Evolutionary conservation across 2,113 vertebrate species (phyloP).

Genomic region (Columba livia): DNA sequence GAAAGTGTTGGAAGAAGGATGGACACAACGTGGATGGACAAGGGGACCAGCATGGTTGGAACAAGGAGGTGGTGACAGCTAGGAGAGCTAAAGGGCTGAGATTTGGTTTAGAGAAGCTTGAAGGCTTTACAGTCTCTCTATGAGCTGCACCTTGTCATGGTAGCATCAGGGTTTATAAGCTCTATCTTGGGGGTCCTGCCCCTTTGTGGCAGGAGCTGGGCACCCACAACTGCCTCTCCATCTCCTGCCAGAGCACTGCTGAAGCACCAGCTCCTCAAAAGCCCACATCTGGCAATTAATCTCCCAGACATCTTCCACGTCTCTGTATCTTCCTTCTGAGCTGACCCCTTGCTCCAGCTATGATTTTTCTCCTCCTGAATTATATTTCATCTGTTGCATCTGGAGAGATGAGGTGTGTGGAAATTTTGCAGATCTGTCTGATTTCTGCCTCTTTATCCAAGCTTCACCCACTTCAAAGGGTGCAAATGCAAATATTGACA

Average conservation of each 20-base stretch:
- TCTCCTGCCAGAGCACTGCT: not conserved
- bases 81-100: not conserved
- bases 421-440: not conserved
- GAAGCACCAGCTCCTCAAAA: fast-evolving
- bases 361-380: constrained; percentile 34
- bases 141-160: not conserved
- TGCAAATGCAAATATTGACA: constrained; percentile 12
- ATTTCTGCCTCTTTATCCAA: not conserved
- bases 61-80: not conserved
- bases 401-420: not conserved
- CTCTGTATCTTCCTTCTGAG: constrained; percentile 33
- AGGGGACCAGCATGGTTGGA: fast-evolving
- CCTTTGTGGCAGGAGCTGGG: not conserved
- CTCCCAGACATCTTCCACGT: not conserved
- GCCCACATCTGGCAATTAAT: not conserved
- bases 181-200: not conserved
- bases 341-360: not conserved
- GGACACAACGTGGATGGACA: not conserved
- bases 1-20: not conserved
- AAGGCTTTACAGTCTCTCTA: not conserved
- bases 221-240: not conserved
- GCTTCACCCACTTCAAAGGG: not conserved
- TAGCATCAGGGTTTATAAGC: not conserved
- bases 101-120: not conserved
- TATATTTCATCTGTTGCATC: not conserved